A percentile compares a stretch with the other conserved stretches of the same genome.
These are phyloP conservation scores for Delia radicum DNA, from an alignment of 1,140 invertebrate species.

Conservation along the genomic window DNA sequence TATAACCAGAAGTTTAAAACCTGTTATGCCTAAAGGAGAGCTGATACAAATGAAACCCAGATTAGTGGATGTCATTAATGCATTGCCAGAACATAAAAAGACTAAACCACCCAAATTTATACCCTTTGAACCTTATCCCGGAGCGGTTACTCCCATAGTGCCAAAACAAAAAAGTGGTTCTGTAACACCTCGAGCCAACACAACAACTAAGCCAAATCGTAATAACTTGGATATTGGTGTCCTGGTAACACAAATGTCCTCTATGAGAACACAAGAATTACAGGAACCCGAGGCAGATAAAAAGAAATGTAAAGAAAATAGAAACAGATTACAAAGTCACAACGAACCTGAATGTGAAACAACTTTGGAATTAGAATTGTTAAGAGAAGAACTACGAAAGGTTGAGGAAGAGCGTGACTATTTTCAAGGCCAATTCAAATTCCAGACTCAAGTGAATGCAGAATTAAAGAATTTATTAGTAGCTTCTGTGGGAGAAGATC, in stretches of 20 bases:
- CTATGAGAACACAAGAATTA: constrained; percentile 62
- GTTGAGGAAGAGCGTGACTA: constrained; percentile 65
- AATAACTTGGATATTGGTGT: constrained; percentile 72
- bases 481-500: constrained; percentile 90
- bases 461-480: constrained; percentile 91
- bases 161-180: constrained; percentile 55
- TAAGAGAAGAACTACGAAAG: constrained; percentile 46
- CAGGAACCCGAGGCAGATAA: constrained; percentile 35
- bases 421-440: constrained; percentile 71
- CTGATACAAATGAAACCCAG: constrained; percentile 44
- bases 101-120: constrained; percentile 80
- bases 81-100: constrained; percentile 55
- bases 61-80: constrained; percentile 31
- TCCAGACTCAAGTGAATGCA: constrained; percentile 81
- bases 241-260: constrained; percentile 67
- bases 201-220: constrained; percentile 43
- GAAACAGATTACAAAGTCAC: constrained; percentile 28
- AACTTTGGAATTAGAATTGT: too few relatives aligned
- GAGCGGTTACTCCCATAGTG: constrained; percentile 76
- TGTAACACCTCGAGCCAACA: constrained; percentile 41
- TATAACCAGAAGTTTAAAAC: constrained; percentile 38
- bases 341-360: not conserved
- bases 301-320: constrained; percentile 10
- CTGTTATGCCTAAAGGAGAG: constrained; percentile 47
- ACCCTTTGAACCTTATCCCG: constrained; percentile 86